Evolutionary conservation across 2,797 vertebrate species (phyloP).

Genomic region (Arnoldichthys spilopterus): DNA sequence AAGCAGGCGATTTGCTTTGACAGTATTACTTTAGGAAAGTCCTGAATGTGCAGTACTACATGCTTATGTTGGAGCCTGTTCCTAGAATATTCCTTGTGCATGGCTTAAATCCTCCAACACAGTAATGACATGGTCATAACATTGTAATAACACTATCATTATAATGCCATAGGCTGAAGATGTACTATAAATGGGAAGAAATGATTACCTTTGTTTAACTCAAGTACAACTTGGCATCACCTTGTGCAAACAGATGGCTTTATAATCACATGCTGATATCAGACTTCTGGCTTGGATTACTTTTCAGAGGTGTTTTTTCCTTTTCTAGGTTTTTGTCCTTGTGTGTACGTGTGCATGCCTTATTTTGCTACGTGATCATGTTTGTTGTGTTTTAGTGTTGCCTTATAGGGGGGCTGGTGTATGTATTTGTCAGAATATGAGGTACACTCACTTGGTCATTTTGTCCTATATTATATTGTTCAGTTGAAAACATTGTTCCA

Average conservation of each 20-base stretch:
- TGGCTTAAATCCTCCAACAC: not conserved
- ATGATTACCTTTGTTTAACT: not conserved
- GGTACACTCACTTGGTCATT: too few relatives aligned
- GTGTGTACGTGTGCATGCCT: not conserved
- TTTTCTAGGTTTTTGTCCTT: not conserved
- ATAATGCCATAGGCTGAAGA: not conserved
- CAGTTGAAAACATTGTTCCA: too few relatives aligned
- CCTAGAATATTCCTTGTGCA: not conserved
- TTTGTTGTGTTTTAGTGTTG: too few relatives aligned
- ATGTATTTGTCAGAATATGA: too few relatives aligned
- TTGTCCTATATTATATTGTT: too few relatives aligned
- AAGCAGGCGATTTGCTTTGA: not conserved
- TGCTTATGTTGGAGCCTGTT: constrained; percentile 5
- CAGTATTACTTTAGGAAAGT: not conserved
- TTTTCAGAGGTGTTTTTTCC: not conserved
- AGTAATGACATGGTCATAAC: constrained; percentile 18
- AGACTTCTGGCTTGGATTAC: not conserved
- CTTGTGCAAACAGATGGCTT: not conserved
- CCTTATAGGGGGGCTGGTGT: too few relatives aligned
- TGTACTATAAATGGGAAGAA: not conserved
- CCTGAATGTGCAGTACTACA: not conserved
- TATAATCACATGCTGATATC: not conserved
- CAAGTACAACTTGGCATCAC: not conserved
- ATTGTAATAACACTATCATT: constrained; percentile 18
- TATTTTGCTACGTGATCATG: too few relatives aligned